These are phyloP conservation scores for Sminthurinus aureus DNA, from an alignment of 2,888 invertebrate species.

Conservation along the genomic window DNA sequence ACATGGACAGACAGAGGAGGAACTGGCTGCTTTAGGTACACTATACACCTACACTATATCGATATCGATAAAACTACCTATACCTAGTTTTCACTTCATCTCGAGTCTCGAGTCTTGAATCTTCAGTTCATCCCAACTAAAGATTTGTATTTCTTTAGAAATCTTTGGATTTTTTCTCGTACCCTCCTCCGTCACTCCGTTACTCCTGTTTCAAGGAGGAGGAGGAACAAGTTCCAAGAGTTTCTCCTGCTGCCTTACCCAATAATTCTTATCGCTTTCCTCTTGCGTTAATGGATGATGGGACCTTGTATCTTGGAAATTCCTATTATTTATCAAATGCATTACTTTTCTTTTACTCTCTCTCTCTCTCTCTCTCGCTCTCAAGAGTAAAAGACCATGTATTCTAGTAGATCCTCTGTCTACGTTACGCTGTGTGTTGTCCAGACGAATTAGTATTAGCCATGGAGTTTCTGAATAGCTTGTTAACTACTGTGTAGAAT, in stretches of 20 bases:
- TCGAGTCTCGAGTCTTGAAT: too few relatives aligned
- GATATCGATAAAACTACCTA: too few relatives aligned
- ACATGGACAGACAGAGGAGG: too few relatives aligned
- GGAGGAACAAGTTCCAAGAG: not conserved
- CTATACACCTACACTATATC: too few relatives aligned
- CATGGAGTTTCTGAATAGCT: not conserved
- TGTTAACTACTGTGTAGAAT: not conserved
- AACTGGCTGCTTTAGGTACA: too few relatives aligned
- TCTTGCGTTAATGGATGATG: slow-evolving; percentile 9
- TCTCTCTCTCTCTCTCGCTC: not conserved
- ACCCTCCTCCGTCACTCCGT: not conserved
- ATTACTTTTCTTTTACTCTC: not conserved
- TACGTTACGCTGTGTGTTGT: too few relatives aligned
- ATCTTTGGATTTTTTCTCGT: not conserved
- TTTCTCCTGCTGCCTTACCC: not conserved
- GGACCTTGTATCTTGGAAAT: not conserved
- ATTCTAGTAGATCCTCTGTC: not conserved
- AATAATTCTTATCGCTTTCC: slow-evolving; percentile 11
- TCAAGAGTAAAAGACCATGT: not conserved
- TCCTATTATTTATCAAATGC: slow-evolving; percentile 11
- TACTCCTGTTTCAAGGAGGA: not conserved
- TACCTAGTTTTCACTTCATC: too few relatives aligned
- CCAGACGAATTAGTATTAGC: too few relatives aligned
- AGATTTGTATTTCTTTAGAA: not conserved
- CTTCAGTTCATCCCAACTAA: not conserved